phyloP scores from a whole-genome alignment of 2,888 invertebrate species.

The Ichneumon xanthorius region DNA sequence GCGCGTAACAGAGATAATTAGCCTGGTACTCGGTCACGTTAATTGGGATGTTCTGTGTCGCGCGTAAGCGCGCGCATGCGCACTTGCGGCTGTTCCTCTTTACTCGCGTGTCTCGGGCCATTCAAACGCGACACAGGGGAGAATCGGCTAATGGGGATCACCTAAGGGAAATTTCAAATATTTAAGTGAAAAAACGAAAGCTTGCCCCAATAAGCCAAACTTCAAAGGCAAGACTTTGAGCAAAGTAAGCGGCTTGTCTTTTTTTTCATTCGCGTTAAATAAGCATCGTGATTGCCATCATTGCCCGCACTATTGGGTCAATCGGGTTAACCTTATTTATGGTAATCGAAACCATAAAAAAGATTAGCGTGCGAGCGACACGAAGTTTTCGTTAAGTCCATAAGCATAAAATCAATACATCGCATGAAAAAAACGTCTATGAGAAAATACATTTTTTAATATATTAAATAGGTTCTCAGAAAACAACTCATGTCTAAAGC shows the following conservation, averaged over 20 bases:
- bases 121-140: not conserved
- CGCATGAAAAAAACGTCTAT: no score
- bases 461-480: no score
- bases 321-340: no score
- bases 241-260: not conserved
- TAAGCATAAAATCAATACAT: no score
- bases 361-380: no score
- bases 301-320: no score
- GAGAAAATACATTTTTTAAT: no score
- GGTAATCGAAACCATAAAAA: no score
- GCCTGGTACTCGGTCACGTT: slow-evolving; percentile 58
- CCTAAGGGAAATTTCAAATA: not conserved
- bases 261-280: not conserved
- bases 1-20: slow-evolving; percentile 63
- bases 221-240: not conserved
- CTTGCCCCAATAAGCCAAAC: not conserved
- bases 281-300: no score
- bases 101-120: not conserved
- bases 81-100: slow-evolving; percentile 26
- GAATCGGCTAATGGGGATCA: not conserved
- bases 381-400: no score
- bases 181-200: not conserved
- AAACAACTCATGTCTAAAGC: no score
- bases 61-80: slow-evolving; percentile 11
- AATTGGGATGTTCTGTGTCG: slow-evolving; percentile 58